Evolutionary conservation across 2,888 invertebrate genomes (phyloP), one percentile per base, ranked within the genome.

Genomic region (Dicranocentrus wangi): DNA sequence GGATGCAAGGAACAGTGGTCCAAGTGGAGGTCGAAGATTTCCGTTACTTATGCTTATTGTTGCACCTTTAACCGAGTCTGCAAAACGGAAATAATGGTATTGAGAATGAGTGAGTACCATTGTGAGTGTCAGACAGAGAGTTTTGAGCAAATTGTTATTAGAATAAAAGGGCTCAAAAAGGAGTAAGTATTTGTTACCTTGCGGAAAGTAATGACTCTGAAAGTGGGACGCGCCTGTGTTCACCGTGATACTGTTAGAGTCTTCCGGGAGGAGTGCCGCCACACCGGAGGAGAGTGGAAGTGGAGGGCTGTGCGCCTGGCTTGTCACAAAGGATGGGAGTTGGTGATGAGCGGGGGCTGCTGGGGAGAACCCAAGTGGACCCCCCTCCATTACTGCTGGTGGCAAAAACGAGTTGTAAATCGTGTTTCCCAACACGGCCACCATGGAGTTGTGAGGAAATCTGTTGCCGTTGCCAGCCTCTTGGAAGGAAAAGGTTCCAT

Each of bases 1-100:
- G n/a, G 25, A 19, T 8, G 8, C 53, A n/a, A 58, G 32, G 21
- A n/a, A 17, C 13, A 53, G 10, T 42, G 25, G 53, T 3, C 25
- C 27, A 23, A 66, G n/a, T 7, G 39, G 10, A 27, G 58, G 55
- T 55, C 19, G 32, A 5, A 58, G 13, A 2, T 1, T 27, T 17
- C 61, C 72, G 47, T 72, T 72, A 21, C 21, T 43, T 17, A 72
- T 61, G 8, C 13, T 17, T 3, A 58, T 66, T 10, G 1, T 43
- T 0, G 17, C 28, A n/a, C 19, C 21, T 43, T 58, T 63, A 1
- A 79, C 58, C 17, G 65, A 65, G 7, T 79, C 79, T 53, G 42
- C n/a, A 65, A 63, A 47, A 28, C 43, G 39, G 19, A 19, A 51
- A 15, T 8, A 51, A 39, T 39, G 39, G 39, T 13, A 39, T 39